These are phyloP conservation scores for Lethenteron reissneri DNA, from an alignment of 2,113 vertebrate genomes.

Conservation along the genomic window DNA sequence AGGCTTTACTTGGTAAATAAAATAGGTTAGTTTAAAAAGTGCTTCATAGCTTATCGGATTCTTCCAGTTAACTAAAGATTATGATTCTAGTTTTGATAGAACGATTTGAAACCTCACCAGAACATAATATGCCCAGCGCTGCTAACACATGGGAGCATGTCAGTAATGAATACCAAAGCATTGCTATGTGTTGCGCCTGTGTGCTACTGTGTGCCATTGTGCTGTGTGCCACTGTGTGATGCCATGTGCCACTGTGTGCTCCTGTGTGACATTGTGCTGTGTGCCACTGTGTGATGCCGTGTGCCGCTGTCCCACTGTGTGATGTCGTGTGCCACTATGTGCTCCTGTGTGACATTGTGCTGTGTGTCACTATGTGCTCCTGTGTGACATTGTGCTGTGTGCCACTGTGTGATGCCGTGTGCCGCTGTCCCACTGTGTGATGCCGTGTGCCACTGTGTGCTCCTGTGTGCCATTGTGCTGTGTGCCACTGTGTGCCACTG, in stretches of 20 bases:
- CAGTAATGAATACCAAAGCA: too few relatives aligned
- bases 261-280: neutral
- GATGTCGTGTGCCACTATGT: neutral
- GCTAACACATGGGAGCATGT: too few relatives aligned
- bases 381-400: neutral
- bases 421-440: neutral
- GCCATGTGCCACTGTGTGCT: neutral
- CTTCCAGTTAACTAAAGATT: too few relatives aligned
- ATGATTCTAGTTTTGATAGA: too few relatives aligned
- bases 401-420: neutral
- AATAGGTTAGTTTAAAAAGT: too few relatives aligned
- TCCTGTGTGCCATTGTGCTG: neutral
- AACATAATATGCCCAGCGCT: too few relatives aligned
- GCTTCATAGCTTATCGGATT: too few relatives aligned
- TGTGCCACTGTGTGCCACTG: neutral
- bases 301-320: neutral
- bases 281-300: neutral
- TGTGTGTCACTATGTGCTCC: neutral
- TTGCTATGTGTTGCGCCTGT: neutral
- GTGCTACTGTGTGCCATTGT: neutral
- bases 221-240: neutral
- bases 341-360: neutral
- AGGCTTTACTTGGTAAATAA: too few relatives aligned
- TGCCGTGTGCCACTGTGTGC: neutral
- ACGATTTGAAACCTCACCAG: too few relatives aligned